phyloP scores from a whole-genome alignment of 2,888 invertebrate genomes.

The Cybosia mesomella region DNA sequence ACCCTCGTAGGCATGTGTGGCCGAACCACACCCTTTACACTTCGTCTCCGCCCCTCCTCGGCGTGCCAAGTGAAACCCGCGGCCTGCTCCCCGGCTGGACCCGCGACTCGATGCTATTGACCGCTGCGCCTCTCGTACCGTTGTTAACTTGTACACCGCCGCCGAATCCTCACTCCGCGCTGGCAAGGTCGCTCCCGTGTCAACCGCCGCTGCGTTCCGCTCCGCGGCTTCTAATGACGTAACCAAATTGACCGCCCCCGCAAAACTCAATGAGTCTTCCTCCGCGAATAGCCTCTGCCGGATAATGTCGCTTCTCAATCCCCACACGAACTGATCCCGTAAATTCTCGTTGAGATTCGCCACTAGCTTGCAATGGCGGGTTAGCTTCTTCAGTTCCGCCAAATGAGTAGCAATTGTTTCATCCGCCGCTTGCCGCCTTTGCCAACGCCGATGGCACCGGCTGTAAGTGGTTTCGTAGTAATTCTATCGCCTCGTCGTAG shows the following conservation, averaged over 20 bases:
- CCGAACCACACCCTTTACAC: not conserved
- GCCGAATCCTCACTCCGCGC: no score
- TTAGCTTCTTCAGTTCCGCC: slow-evolving; percentile 20
- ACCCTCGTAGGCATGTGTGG: slow-evolving; percentile 5
- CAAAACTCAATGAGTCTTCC: slow-evolving; percentile 6
- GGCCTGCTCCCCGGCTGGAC: slow-evolving; percentile 19
- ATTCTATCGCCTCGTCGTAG: not conserved
- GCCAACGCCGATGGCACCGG: no score
- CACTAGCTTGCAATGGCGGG: slow-evolving; percentile 22
- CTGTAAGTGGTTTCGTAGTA: slow-evolving; percentile 16
- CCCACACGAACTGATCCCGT: no score
- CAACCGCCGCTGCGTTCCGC: no score
- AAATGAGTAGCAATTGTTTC: slow-evolving; percentile 14
- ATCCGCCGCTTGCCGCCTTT: not conserved
- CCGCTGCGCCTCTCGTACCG: no score
- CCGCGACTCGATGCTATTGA: no score
- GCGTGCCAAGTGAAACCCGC: no score
- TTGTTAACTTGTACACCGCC: no score
- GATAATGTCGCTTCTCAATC: slow-evolving; percentile 29
- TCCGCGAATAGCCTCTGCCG: slow-evolving; percentile 30
- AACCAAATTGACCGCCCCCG: no score
- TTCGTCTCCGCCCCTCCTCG: no score
- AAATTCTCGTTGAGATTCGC: slow-evolving; percentile 21
- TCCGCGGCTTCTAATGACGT: no score
- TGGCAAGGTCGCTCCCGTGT: no score